Percentiles rank a stretch among this genome's conserved stretches.
Evolutionary conservation across 1,140 invertebrate genomes (phyloP).

Genomic region (Trypoxylus dichotomus): DNA sequence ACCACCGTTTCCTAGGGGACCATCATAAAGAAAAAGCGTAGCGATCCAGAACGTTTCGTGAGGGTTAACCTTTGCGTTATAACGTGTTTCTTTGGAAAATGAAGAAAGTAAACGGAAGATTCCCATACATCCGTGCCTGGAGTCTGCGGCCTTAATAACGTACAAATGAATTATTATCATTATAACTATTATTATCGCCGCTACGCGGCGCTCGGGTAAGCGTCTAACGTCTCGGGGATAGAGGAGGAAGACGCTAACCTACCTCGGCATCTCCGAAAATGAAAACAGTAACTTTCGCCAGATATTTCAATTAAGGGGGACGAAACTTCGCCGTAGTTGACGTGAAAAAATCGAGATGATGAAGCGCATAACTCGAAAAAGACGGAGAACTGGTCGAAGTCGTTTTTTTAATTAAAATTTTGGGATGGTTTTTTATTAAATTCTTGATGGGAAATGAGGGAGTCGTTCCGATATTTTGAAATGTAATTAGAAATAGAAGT

Average conservation of each 20-base stretch:
- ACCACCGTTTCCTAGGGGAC: background rate
- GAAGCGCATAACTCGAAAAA: background rate
- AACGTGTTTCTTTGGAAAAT: background rate
- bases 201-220: background rate
- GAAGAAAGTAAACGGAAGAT: background rate
- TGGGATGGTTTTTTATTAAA: background rate
- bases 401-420: background rate
- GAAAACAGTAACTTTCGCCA: background rate
- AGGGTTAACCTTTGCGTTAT: background rate
- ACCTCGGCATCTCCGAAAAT: background rate
- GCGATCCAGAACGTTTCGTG: background rate
- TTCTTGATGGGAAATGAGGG: background rate
- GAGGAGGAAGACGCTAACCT: background rate
- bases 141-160: background rate
- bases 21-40: background rate
- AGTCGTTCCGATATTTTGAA: background rate
- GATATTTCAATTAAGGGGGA: background rate
- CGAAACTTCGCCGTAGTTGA: background rate
- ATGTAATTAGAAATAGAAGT: background rate
- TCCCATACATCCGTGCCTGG: background rate
- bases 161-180: background rate
- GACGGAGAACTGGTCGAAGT: background rate
- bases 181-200: background rate
- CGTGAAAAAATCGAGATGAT: background rate
- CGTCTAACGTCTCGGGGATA: too few relatives aligned